These are phyloP conservation scores for Sinocyclocheilus rhinocerous DNA, from an alignment of 2,113 vertebrate species.

Conservation along the genomic window DNA sequence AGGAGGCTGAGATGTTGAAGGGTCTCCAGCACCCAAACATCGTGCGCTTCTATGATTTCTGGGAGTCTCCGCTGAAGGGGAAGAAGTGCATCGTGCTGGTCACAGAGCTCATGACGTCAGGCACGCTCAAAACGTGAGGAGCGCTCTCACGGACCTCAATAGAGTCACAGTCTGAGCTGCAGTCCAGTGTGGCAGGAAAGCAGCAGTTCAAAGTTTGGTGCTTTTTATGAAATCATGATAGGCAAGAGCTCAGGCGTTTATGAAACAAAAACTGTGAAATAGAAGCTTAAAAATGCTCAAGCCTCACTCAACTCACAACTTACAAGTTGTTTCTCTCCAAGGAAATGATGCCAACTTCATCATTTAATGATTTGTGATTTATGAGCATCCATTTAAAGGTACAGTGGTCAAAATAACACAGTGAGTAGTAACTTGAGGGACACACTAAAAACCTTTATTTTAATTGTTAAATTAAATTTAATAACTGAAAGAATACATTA, in stretches of 20 bases:
- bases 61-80: constrained; percentile 93
- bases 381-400: too few species aligned
- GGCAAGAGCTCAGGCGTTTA: not conserved
- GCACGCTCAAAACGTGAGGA: constrained; percentile 96
- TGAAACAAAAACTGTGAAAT: not conserved
- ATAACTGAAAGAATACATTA: too few species aligned
- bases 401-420: too few species aligned
- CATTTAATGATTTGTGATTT: too few species aligned
- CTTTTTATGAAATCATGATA: not conserved
- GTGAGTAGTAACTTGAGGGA: too few species aligned
- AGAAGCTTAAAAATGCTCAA: too few species aligned
- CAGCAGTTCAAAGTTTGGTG: too few species aligned
- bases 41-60: constrained; percentile 97
- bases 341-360: too few species aligned
- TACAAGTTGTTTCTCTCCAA: too few species aligned
- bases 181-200: not conserved
- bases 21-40: constrained; percentile 97
- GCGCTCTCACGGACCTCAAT: not conserved
- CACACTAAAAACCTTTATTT: too few species aligned
- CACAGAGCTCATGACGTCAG: constrained; percentile 97
- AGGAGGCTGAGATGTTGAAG: constrained; percentile 97
- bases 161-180: not conserved
- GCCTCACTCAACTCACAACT: too few species aligned
- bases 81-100: constrained; percentile 95
- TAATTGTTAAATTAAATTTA: too few species aligned